A percentile compares a stretch with the other conserved stretches of the same genome.
Evolutionary conservation across 2,797 vertebrate genomes (phyloP).

Genomic region (Pipistrellus pygmaeus): DNA sequence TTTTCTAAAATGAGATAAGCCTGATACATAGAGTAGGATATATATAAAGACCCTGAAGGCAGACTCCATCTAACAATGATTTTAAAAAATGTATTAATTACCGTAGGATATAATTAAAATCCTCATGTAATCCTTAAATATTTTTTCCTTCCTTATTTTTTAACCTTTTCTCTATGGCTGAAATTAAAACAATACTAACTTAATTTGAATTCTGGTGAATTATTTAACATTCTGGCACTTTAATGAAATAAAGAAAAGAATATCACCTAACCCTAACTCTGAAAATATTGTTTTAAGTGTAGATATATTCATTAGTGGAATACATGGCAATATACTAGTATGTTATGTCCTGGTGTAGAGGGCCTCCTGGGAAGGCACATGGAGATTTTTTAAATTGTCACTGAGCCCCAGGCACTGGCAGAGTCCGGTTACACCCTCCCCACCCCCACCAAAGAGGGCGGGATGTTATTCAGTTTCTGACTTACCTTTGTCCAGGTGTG

Average conservation of each 20-base stretch:
- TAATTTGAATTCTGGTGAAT: conserved; percentile 2
- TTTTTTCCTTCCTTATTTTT: not conserved
- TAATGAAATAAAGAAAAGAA: not conserved
- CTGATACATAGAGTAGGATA: not conserved
- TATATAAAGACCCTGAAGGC: not conserved
- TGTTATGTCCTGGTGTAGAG: not conserved
- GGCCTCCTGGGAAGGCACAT: too few species aligned
- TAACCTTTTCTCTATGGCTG: conserved; percentile 31
- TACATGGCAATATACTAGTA: not conserved
- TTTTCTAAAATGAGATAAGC: conserved; percentile 11
- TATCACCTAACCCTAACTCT: not conserved
- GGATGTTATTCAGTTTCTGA: too few species aligned
- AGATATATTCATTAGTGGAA: conserved; percentile 35
- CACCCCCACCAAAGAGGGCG: too few species aligned
- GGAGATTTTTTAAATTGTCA: too few species aligned
- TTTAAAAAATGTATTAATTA: conserved; percentile 32
- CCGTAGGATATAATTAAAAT: conserved; percentile 9
- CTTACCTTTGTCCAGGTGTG: too few species aligned
- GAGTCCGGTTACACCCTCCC: too few species aligned
- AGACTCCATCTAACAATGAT: not conserved
- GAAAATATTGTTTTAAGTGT: conserved; percentile 54
- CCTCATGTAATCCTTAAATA: not conserved
- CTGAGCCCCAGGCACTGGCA: too few species aligned
- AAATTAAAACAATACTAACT: conserved; percentile 26
- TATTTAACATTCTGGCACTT: conserved; percentile 22